These are phyloP conservation scores for Heliconius hermathena DNA, from an alignment of 1,140 invertebrate genomes.

Conservation along the genomic window DNA sequence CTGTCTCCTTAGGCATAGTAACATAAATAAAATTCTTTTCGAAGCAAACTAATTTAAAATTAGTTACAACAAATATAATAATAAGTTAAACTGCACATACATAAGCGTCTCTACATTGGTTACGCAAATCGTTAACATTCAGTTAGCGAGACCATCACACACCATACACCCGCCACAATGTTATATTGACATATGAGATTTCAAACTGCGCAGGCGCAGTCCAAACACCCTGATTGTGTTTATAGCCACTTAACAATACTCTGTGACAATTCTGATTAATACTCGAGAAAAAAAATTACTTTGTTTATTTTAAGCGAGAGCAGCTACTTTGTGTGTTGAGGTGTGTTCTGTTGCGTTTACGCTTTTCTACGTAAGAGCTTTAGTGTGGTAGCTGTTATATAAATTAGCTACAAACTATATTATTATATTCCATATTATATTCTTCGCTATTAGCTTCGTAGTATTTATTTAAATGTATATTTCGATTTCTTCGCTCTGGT, in stretches of 20 bases:
- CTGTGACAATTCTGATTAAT: conserved; percentile 77
- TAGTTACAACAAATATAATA: too few relatives aligned
- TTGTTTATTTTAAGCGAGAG: conserved; percentile 72
- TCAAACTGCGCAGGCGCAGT: conserved; percentile 71
- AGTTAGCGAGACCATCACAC: conserved; percentile 67
- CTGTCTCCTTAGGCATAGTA: too few relatives aligned
- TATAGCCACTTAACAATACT: conserved; percentile 78
- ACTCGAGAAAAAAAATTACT: conserved; percentile 68
- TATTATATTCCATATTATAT: too few relatives aligned
- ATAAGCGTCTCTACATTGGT: conserved; percentile 45
- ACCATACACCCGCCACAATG: conserved; percentile 62
- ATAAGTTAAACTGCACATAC: not conserved
- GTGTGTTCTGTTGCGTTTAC: conserved; percentile 44
- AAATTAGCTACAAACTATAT: too few relatives aligned
- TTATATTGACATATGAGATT: conserved; percentile 63
- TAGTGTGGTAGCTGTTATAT: not conserved
- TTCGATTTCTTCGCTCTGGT: too few relatives aligned
- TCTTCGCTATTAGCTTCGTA: too few relatives aligned
- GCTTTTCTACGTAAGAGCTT: not conserved
- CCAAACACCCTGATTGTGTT: conserved; percentile 77
- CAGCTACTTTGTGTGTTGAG: conserved; percentile 72
- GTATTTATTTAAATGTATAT: too few relatives aligned
- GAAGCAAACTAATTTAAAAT: too few relatives aligned
- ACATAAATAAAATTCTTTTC: too few relatives aligned
- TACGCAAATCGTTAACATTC: conserved; percentile 69